Evolutionary conservation across 1,140 invertebrate genomes (phyloP), one percentile per base, ranked within the genome.

Genomic region (Drosophila mauritiana): DNA sequence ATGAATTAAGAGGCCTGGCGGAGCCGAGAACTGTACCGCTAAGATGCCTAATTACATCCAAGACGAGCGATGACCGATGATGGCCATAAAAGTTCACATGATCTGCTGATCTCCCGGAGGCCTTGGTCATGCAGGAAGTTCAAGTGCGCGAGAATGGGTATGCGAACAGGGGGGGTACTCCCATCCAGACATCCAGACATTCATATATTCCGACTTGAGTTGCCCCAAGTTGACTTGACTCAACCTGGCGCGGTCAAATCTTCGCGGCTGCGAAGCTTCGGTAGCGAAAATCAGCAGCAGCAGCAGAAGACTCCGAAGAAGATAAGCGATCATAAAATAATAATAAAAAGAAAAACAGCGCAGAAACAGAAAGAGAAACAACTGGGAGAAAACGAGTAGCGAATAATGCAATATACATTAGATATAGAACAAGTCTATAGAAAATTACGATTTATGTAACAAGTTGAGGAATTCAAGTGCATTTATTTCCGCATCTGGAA

Each of bases 361-460:
- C 11, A 31, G 17, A 46, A 11, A 43, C 6, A 34, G 27, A 48
- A 27, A 20, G 20, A 25, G 37, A 27, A 22, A 43, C 13, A 17
- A 40, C 56, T 37, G 42, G 34, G 34, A 43, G 55, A 76, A 83
- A 77, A 67, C 84, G 72, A 79, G 84, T 83, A 89, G 83, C 84
- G 58, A 73, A 83, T 77, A 77, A 76, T 86, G 83, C 84, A 88
- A 84, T 89, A 89, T 67, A 70, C 83, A 88, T 88, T 89, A 88
- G 80, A 80, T 65, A 77, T 68, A 80, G 84, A 88, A 84, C 73
- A 64, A 84, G 84, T 74, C 83, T 74, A 78, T 89, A 84, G 84
- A 89, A 84, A 89, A 88, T 88, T 89, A 80, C 84, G 84, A 88
- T 84, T 88, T 89, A 89, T 88, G 84, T 88, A 88, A 89, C 84